Conservation (phyloP, 2,797 vertebrate species). For the Dryobates pubescens region DNA sequence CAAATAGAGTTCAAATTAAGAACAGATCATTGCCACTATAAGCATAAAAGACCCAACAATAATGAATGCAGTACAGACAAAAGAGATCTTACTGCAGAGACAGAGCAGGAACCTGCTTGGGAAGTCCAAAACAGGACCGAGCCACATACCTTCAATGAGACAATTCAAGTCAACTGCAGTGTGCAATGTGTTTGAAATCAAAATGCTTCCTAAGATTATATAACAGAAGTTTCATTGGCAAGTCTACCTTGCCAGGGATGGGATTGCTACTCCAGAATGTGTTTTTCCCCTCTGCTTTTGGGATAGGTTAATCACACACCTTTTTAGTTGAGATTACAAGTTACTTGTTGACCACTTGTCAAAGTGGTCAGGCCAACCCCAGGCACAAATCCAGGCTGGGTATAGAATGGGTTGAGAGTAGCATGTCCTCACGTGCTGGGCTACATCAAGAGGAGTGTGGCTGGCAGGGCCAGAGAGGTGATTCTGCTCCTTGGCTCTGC, state of each 20-base stretch:
- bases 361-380: no score
- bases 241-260: not conserved
- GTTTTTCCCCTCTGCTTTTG: not conserved
- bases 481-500: no score
- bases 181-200: not conserved
- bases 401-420: no score
- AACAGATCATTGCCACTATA: not conserved
- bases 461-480: no score
- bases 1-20: not conserved
- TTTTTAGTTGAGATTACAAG: not conserved
- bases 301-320: not conserved
- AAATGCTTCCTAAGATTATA: not conserved
- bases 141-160: not conserved
- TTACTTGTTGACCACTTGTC: no score
- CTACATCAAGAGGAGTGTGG: no score
- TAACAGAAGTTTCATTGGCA: not conserved
- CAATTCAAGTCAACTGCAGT: not conserved
- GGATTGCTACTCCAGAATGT: not conserved
- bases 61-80: not conserved
- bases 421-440: no score
- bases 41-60: not conserved
- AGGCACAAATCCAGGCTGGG: no score
- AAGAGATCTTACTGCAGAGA: not conserved
- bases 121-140: not conserved
- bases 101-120: not conserved